Percentiles rank a stretch among this genome's conserved stretches.
phyloP scores from a whole-genome alignment of 2,797 vertebrate genomes.

The Rhincodon typus region DNA sequence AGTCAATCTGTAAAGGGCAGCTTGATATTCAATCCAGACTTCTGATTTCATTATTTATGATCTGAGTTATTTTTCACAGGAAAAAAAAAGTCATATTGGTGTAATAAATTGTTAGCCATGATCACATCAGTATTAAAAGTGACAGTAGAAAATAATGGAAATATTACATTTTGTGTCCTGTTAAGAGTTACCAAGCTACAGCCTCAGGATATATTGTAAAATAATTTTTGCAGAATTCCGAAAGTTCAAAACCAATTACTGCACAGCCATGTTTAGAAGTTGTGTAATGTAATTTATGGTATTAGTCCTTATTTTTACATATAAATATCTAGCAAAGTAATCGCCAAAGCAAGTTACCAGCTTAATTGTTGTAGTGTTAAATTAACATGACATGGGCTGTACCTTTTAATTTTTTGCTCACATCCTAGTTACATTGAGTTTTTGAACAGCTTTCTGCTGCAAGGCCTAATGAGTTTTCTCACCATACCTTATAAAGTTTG shows the following conservation, averaged over 20 bases:
- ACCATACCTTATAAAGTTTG: too few relatives aligned
- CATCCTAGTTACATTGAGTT: too few relatives aligned
- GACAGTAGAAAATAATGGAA: not conserved
- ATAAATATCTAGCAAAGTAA: not conserved
- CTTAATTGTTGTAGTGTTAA: not conserved
- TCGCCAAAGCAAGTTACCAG: not conserved
- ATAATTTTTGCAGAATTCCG: not conserved
- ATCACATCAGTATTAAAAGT: not conserved
- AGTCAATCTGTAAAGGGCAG: not conserved
- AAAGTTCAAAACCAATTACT: not conserved
- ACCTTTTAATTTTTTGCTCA: too few relatives aligned
- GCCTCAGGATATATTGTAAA: not conserved
- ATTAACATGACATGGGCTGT: not conserved
- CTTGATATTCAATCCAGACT: not conserved
- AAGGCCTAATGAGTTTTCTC: too few relatives aligned
- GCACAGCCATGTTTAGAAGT: not conserved
- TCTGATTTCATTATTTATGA: slow-evolving; percentile 5
- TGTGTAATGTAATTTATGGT: not conserved
- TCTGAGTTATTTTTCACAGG: not conserved
- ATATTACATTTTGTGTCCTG: not conserved
- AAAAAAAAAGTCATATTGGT: not conserved
- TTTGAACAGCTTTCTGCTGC: too few relatives aligned
- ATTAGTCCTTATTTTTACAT: not conserved
- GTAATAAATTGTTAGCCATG: not conserved
- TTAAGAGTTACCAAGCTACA: not conserved